Evolutionary conservation across 1,140 invertebrate species (phyloP), one percentile per base, ranked within the genome.

Genomic region (Gonatopus flavifemur): DNA sequence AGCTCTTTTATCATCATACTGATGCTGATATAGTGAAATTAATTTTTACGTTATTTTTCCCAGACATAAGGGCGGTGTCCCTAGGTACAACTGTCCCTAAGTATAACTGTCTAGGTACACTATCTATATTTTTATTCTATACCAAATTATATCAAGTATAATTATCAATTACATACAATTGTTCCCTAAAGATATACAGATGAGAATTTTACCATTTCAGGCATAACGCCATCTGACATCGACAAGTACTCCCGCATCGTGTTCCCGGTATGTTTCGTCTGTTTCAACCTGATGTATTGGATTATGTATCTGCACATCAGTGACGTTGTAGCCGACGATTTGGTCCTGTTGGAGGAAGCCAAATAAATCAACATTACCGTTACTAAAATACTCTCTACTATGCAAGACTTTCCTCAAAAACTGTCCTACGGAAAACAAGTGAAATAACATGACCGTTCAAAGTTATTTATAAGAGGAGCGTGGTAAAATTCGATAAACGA

Each of bases 261-360:
- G 64, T 96, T 96, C 77, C 94, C 94, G 6, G 93, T 97, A 37
- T 95, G 93, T 81, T 97, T 97, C 82, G 90, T 96, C 55, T 95
- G 93, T 79, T 97, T 97, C 84, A 96, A 97, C 77, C 84, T 96
- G 41, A 96, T 95, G 93, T 96, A 97, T 78, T 97, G 94, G 94
- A 94, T 96, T 73, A 96, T 96, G 64, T 96, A 96, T 70, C 81
- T 96, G 57, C 93, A 96, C 83, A 94, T 96, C 69, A 94, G 91
- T 64, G 93, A 94, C 81, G 91, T 94, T 52, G 89, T 94, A 48
- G 91, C 91, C 70, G 91, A 94, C 72, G 93, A 95, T 82, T 81
- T 94, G 70, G 91, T 94, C 62, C 82, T 91, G 55, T 82, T 93
- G 61, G 88, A 88, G 75, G 88, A 89, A 68, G 89, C 89, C 68